phyloP scores from a whole-genome alignment of 2,888 invertebrate genomes.

The Drosophila nigricruria region DNA sequence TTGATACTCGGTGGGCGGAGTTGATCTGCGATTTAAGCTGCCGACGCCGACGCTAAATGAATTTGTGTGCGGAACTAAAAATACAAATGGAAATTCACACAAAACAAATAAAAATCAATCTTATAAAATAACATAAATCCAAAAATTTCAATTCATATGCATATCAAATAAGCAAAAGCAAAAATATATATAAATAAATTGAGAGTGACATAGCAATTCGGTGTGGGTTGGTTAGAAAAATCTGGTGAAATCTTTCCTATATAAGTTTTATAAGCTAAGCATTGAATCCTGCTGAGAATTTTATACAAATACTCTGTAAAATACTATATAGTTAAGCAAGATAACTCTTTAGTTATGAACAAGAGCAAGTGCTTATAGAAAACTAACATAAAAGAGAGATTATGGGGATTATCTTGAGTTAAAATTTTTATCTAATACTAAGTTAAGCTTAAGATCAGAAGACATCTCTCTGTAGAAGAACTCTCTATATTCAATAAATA shows the following conservation, averaged over 20 bases:
- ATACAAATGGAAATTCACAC: conserved; percentile 37
- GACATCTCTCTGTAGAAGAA: background rate
- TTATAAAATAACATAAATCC: conserved; percentile 11
- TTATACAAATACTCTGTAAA: background rate
- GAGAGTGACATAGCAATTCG: background rate
- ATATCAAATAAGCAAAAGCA: conserved; percentile 10
- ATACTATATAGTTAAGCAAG: background rate
- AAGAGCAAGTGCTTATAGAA: background rate
- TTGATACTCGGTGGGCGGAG: conserved; percentile 82
- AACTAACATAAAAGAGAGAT: background rate
- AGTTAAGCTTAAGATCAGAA: background rate
- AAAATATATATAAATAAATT: background rate
- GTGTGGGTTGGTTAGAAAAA: background rate
- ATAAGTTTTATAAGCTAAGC: background rate
- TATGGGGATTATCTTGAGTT: background rate
- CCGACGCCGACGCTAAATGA: conserved; percentile 74
- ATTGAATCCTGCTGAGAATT: background rate
- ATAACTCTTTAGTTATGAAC: background rate
- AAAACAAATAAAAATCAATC: conserved; percentile 13
- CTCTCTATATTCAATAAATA: background rate
- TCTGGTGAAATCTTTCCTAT: background rate
- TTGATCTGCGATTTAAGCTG: conserved; percentile 75
- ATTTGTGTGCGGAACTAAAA: conserved; percentile 80
- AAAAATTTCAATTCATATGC: conserved; percentile 13
- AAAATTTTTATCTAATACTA: background rate